Percentiles rank a stretch among this genome's conserved stretches.
Evolutionary conservation across 1,140 invertebrate species (phyloP).

Genomic region (Apolygus lucorum): DNA sequence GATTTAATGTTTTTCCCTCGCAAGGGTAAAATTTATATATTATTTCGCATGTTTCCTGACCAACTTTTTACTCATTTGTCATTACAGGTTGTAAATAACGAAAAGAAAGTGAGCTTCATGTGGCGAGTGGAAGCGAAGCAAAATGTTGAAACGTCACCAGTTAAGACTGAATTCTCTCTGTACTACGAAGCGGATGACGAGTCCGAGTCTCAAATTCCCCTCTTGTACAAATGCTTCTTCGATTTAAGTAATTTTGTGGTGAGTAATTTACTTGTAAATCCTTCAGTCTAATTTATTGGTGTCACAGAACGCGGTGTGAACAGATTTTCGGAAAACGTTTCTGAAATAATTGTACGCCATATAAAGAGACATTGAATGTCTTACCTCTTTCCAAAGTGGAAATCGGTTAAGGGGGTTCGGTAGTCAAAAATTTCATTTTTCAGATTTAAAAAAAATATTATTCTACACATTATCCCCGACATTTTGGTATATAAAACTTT

Average conservation of each 20-base stretch:
- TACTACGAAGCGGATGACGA: constrained; percentile 49
- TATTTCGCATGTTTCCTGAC: not conserved
- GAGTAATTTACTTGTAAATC: constrained; percentile 30
- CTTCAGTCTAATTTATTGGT: not conserved
- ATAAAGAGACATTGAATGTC: not conserved
- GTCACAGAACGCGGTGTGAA: too few species aligned
- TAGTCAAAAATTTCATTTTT: too few species aligned
- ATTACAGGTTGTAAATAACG: constrained; percentile 53
- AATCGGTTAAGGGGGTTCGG: too few species aligned
- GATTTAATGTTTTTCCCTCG: too few species aligned
- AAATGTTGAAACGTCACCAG: constrained; percentile 46
- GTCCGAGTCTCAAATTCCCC: constrained; percentile 39
- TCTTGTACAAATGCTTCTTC: constrained; percentile 47
- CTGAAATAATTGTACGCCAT: not conserved
- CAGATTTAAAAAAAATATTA: too few species aligned
- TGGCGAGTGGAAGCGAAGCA: constrained; percentile 62
- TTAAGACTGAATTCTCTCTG: constrained; percentile 60
- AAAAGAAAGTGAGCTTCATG: constrained; percentile 67
- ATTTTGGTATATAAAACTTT: too few species aligned
- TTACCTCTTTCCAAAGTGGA: too few species aligned
- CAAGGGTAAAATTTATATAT: too few species aligned
- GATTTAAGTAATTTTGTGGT: constrained; percentile 57
- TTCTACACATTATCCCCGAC: too few species aligned
- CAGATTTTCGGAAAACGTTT: too few species aligned
- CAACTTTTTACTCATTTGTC: constrained; percentile 20